Conservation (phyloP, 1,140 invertebrate species). For the Halictus rubicundus region DNA sequence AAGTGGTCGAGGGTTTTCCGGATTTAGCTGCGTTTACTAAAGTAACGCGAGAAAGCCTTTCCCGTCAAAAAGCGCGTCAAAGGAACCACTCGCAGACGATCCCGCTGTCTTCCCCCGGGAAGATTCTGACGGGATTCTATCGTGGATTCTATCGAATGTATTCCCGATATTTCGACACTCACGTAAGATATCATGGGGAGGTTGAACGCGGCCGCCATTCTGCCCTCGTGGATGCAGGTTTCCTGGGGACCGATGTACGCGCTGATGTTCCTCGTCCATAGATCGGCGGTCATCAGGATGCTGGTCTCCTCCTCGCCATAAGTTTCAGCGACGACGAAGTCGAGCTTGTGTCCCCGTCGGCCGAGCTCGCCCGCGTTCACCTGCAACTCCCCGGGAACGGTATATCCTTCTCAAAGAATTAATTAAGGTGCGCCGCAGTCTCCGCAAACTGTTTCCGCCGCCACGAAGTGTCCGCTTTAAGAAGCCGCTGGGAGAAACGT, state of each 20-base stretch:
- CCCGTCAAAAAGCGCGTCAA: not conserved
- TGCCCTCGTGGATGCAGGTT: constrained; percentile 96
- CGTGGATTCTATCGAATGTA: no score
- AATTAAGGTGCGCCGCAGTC: constrained; percentile 4
- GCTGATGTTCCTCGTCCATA: constrained; percentile 93
- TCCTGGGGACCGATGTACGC: constrained; percentile 97
- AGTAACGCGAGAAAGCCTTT: not conserved
- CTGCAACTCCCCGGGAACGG: constrained; percentile 34
- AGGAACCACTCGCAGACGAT: not conserved
- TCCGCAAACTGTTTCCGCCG: no score
- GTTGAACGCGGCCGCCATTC: constrained; percentile 97
- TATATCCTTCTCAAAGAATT: not conserved
- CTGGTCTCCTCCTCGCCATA: constrained; percentile 94
- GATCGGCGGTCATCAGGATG: constrained; percentile 90
- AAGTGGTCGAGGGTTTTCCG: not conserved
- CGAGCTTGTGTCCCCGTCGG: constrained; percentile 85
- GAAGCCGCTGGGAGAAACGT: no score
- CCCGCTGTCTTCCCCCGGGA: not conserved
- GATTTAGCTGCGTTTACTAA: not conserved
- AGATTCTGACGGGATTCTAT: no score
- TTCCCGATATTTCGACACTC: constrained; percentile 69
- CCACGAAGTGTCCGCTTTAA: no score
- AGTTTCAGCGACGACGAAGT: constrained; percentile 94
- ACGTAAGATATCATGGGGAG: constrained; percentile 93
- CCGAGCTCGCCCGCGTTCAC: constrained; percentile 83